Evolutionary conservation across 2,113 vertebrate species (phyloP).

Genomic region (Dipodomys ordii): DNA sequence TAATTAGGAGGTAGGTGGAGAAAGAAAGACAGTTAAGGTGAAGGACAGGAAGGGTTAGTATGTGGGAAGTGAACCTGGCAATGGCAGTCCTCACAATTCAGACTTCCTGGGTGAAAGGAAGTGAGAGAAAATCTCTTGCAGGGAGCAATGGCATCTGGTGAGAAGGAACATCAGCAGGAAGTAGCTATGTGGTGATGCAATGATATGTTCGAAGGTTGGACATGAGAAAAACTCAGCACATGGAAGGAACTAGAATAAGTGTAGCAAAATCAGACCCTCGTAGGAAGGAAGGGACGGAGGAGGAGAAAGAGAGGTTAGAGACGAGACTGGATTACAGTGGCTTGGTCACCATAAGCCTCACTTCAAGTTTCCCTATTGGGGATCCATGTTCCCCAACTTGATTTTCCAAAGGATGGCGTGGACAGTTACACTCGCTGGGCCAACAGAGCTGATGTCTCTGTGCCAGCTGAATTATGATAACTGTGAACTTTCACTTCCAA

Average conservation of each 20-base stretch:
- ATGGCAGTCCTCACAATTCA: background rate
- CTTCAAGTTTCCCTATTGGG: background rate
- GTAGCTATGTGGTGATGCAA: background rate
- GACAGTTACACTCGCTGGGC: background rate
- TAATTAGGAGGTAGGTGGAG: background rate
- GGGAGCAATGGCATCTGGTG: background rate
- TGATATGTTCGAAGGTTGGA: background rate
- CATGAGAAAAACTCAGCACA: background rate
- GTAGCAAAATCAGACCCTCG: background rate
- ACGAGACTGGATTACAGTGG: background rate
- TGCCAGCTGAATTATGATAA: background rate
- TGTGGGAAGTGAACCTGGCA: background rate
- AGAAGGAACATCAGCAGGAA: background rate
- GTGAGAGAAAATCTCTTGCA: background rate
- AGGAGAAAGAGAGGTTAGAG: background rate
- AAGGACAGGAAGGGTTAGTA: background rate
- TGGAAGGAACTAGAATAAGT: background rate
- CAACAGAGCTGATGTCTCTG: background rate
- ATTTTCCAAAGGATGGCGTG: background rate
- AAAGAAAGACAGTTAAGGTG: background rate
- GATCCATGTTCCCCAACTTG: background rate
- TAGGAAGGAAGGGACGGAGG: too few species aligned
- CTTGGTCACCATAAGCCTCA: background rate
- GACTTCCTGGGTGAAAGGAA: background rate
- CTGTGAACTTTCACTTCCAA: background rate